These are phyloP conservation scores for Zosterops hypoxanthus DNA, from an alignment of 2,113 vertebrate genomes.

Conservation along the genomic window DNA sequence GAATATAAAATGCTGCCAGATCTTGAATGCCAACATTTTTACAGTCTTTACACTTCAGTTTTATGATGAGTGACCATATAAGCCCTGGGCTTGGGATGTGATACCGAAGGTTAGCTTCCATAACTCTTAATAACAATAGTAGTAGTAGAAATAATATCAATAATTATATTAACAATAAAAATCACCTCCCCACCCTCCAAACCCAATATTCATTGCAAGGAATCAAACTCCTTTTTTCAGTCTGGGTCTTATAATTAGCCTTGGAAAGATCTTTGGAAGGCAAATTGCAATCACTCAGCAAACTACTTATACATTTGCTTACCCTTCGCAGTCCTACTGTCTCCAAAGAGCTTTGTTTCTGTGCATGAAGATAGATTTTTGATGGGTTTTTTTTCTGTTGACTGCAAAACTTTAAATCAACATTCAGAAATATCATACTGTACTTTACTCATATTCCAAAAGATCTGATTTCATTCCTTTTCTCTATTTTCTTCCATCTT, in stretches of 20 bases:
- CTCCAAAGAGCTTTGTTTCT: background rate
- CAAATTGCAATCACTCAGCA: background rate
- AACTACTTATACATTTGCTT: background rate
- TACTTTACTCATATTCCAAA: background rate
- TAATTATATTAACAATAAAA: background rate
- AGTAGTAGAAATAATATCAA: background rate
- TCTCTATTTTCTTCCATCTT: background rate
- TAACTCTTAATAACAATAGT: background rate
- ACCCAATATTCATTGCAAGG: accelerated
- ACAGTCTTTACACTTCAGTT: background rate
- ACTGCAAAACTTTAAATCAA: background rate
- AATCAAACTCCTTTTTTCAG: background rate
- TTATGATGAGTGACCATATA: background rate
- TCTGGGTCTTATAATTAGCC: background rate
- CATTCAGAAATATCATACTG: background rate
- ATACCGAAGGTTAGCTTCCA: background rate
- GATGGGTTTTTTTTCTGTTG: accelerated
- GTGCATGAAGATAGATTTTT: background rate
- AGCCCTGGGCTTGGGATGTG: background rate
- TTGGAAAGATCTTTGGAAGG: background rate
- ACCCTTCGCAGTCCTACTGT: background rate
- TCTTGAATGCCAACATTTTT: background rate
- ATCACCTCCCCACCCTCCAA: background rate
- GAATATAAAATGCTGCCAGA: background rate
- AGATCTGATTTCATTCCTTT: background rate